phyloP scores from a whole-genome alignment of 2,797 vertebrate genomes.

The Streptopelia turtur region DNA sequence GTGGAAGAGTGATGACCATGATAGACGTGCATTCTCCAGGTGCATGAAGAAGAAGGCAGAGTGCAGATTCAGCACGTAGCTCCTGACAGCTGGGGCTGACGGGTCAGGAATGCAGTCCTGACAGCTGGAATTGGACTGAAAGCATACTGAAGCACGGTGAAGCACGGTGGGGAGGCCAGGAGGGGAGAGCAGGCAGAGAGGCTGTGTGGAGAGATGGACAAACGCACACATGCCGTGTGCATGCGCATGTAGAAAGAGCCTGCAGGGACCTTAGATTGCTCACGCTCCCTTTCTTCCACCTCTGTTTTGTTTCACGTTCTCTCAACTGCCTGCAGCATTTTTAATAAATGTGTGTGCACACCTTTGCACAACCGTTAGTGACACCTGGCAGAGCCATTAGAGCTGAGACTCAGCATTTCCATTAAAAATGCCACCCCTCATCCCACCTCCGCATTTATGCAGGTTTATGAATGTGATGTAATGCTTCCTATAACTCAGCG shows the following conservation, averaged over 20 bases:
- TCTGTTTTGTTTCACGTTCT: background rate
- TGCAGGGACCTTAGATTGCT: background rate
- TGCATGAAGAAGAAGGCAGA: background rate
- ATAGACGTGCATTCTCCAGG: constrained; percentile 23
- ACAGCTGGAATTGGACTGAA: constrained; percentile 42
- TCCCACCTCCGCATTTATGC: background rate
- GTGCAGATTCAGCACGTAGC: constrained; percentile 42
- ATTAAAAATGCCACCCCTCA: background rate
- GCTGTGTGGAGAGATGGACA: background rate
- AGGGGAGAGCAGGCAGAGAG: background rate
- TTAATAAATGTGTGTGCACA: background rate
- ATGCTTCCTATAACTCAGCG: background rate
- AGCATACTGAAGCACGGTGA: background rate
- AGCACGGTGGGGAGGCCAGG: background rate
- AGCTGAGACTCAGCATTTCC: background rate
- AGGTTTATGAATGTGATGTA: background rate
- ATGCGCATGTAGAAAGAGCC: background rate
- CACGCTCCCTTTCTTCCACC: background rate
- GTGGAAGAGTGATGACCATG: background rate
- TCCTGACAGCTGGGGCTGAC: constrained; percentile 27
- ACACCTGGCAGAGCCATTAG: constrained; percentile 17
- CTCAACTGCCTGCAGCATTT: background rate
- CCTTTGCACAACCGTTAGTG: background rate
- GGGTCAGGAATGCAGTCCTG: constrained; percentile 40
- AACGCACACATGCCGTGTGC: fast-evolving